Conservation (phyloP, 30 jellyfish, hydroid and myxozoan genomes). For the Pseudorhiza aurosa region DNA sequence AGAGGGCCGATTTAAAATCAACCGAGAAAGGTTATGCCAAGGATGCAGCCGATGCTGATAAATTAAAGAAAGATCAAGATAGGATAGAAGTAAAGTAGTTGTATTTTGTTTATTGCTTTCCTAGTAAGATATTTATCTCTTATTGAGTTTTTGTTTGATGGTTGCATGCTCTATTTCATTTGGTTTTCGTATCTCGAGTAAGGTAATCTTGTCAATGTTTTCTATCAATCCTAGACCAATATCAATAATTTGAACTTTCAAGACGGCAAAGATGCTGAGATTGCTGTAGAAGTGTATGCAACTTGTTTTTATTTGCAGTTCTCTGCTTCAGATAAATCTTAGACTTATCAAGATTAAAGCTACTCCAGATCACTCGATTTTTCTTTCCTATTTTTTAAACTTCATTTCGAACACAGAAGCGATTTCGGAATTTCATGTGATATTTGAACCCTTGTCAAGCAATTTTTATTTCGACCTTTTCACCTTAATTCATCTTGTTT, state of each 20-base stretch:
- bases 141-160: too few species aligned
- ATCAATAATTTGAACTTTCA: slow-evolving; percentile 50
- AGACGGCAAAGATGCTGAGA: slow-evolving; percentile 72
- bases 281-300: slow-evolving; percentile 22
- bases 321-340: too few species aligned
- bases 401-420: too few species aligned
- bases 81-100: slow-evolving; percentile 79
- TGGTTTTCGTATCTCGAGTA: not conserved
- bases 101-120: too few species aligned
- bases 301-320: not conserved
- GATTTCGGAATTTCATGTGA: not conserved
- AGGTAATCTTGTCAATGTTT: not conserved
- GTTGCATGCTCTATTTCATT: too few species aligned
- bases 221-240: slow-evolving; percentile 28
- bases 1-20: slow-evolving; percentile 78
- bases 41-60: slow-evolving; percentile 73
- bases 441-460: not conserved
- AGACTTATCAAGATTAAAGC: too few species aligned
- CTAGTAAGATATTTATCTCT: too few species aligned
- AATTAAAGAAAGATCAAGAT: slow-evolving; percentile 64
- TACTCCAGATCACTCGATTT: too few species aligned
- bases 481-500: not conserved
- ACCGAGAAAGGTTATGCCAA: slow-evolving; percentile 86
- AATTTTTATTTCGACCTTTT: not conserved
- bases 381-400: too few species aligned